Conservation (phyloP, 2,113 vertebrate species). For the Nannobrachium achirus region DNA sequence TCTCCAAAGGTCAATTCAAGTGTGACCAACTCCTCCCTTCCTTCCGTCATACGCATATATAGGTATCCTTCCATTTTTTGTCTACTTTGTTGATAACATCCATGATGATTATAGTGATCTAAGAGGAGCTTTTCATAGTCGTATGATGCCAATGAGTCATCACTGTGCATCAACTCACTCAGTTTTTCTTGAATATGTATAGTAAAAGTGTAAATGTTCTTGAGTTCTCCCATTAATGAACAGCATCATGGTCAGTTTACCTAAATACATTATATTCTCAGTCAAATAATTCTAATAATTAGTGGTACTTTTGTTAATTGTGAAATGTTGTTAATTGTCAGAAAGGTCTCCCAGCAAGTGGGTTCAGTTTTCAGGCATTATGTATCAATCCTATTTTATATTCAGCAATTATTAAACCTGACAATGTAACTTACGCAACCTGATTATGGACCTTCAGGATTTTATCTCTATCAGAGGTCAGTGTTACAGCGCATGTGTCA, state of each 20-base stretch:
- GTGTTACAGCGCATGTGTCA: conserved; percentile 10
- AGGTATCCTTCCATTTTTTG: neutral
- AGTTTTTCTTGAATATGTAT: conserved; percentile 26
- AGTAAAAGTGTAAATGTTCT: conserved; percentile 42
- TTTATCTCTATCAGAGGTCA: neutral
- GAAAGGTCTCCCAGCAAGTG: no score
- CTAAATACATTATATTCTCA: neutral
- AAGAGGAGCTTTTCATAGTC: conserved; percentile 7
- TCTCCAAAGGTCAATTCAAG: neutral
- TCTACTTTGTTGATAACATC: neutral
- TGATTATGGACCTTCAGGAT: no score
- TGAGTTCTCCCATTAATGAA: neutral
- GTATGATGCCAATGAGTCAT: conserved; percentile 25
- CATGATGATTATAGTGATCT: neutral
- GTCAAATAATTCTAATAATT: neutral
- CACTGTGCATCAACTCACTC: conserved; percentile 10
- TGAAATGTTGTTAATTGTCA: no score
- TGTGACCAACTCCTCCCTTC: neutral
- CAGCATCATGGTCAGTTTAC: neutral
- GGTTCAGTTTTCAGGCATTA: neutral
- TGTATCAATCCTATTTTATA: neutral
- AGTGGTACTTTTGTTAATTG: no score
- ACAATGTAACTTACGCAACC: no score
- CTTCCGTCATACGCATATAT: neutral
- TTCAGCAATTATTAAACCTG: no score